A percentile compares a stretch with the other conserved stretches of the same genome.
These are phyloP conservation scores for Aphaenogaster floridana DNA, from an alignment of 1,140 invertebrate species.

Conservation along the genomic window DNA sequence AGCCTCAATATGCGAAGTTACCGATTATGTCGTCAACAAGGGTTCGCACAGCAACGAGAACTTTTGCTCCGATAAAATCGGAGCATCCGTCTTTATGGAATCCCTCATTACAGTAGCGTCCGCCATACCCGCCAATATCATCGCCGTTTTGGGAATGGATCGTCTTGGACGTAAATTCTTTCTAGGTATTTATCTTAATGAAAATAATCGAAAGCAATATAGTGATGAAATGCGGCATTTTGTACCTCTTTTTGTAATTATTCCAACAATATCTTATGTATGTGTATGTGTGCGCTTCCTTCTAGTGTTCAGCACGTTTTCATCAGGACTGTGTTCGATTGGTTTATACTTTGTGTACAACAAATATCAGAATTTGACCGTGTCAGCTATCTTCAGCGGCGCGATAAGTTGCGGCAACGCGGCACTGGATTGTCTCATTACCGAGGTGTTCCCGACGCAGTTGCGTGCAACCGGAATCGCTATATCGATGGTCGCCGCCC, in stretches of 20 bases:
- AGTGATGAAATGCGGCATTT: background rate
- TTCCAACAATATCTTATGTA: background rate
- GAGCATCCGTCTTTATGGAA: conserved; percentile 93
- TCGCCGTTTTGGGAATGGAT: conserved; percentile 93
- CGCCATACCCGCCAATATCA: conserved; percentile 94
- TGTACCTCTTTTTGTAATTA: background rate
- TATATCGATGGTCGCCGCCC: conserved; percentile 94
- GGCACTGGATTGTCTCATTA: conserved; percentile 95
- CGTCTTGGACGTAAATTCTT: conserved; percentile 95
- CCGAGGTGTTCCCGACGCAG: conserved; percentile 96
- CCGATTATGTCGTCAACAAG: conserved; percentile 90
- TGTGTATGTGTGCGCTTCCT: conserved; percentile 51
- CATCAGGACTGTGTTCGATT: conserved; percentile 94
- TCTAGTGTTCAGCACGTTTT: conserved; percentile 94
- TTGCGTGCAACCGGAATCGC: conserved; percentile 94
- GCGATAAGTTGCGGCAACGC: conserved; percentile 96
- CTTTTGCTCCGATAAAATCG: conserved; percentile 91
- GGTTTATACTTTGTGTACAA: conserved; percentile 94
- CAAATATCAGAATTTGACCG: conserved; percentile 93
- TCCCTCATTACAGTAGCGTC: conserved; percentile 95
- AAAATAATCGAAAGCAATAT: background rate
- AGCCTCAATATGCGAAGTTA: conserved; percentile 92
- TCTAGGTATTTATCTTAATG: conserved; percentile 87
- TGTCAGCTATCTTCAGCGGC: conserved; percentile 94
- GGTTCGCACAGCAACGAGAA: conserved; percentile 88